Conservation (phyloP, 2,113 vertebrate genomes). For the Hypanus sabinus region DNA sequence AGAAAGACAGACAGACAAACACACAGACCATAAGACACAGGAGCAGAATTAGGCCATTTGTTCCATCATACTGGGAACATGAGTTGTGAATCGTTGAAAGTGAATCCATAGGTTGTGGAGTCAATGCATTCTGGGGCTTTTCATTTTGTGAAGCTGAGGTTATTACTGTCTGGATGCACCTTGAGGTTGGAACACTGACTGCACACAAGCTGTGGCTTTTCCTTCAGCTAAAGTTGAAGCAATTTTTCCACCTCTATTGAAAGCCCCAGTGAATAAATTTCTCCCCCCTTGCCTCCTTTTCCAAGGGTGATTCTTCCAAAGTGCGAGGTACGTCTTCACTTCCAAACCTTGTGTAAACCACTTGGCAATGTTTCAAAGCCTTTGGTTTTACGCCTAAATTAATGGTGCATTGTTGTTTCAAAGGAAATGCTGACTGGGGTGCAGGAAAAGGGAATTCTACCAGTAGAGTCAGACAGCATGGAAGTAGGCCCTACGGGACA, state of each 20-base stretch:
- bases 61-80: no score
- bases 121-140: no score
- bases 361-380: background rate
- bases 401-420: background rate
- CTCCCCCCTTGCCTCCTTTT: background rate
- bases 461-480: no score
- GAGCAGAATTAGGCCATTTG: no score
- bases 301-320: background rate
- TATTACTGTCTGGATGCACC: background rate
- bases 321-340: background rate
- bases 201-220: background rate
- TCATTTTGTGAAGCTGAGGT: background rate
- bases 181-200: background rate
- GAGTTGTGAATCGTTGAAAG: no score
- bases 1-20: no score
- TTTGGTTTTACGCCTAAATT: background rate
- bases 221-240: background rate
- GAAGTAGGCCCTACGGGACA: no score
- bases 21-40: no score
- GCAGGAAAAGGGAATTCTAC: no score
- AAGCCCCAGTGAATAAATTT: background rate
- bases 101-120: no score
- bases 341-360: background rate
- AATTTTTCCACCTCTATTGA: background rate
- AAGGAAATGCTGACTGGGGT: background rate